A percentile compares a stretch with the other conserved stretches of the same genome.
phyloP scores from a whole-genome alignment of 1,140 invertebrate genomes.

The Drosophila santomea region DNA sequence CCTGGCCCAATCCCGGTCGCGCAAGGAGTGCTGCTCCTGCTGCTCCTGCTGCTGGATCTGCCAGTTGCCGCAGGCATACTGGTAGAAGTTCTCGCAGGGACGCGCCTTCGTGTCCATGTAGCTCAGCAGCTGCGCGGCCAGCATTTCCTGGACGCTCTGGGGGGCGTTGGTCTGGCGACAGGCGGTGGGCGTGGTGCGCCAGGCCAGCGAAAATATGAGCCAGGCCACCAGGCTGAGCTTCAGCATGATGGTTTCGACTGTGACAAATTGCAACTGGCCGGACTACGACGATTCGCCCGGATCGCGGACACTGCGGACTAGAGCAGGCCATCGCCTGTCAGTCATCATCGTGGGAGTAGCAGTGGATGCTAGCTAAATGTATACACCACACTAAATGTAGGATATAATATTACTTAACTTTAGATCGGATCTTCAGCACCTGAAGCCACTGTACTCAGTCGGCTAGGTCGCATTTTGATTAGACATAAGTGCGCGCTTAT shows the following conservation, averaged over 20 bases:
- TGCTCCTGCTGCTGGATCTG: slow-evolving; percentile 58
- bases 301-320: slow-evolving; percentile 19
- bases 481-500: slow-evolving; percentile 67
- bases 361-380: not conserved
- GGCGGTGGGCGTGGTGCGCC: slow-evolving; percentile 77
- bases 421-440: too few species aligned
- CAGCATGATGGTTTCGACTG: slow-evolving; percentile 59
- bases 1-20: slow-evolving; percentile 39
- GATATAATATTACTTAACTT: not conserved
- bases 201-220: slow-evolving; percentile 69
- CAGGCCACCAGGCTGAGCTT: slow-evolving; percentile 72
- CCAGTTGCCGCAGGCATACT: slow-evolving; percentile 81
- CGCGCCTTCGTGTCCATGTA: slow-evolving; percentile 72
- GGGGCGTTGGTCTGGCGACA: slow-evolving; percentile 67
- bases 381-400: too few species aligned
- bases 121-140: slow-evolving; percentile 72
- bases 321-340: slow-evolving; percentile 49
- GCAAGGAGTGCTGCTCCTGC: slow-evolving; percentile 44
- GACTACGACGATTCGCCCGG: slow-evolving; percentile 3
- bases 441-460: slow-evolving; percentile 38
- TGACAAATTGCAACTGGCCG: slow-evolving; percentile 47
- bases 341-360: slow-evolving; percentile 63
- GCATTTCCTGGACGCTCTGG: slow-evolving; percentile 62
- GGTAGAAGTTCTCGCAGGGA: slow-evolving; percentile 82
- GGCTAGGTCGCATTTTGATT: slow-evolving; percentile 69